Base-by-base conservation (phyloP, 2,113 vertebrate species). In the Trochalopteron elliotii region DNA sequence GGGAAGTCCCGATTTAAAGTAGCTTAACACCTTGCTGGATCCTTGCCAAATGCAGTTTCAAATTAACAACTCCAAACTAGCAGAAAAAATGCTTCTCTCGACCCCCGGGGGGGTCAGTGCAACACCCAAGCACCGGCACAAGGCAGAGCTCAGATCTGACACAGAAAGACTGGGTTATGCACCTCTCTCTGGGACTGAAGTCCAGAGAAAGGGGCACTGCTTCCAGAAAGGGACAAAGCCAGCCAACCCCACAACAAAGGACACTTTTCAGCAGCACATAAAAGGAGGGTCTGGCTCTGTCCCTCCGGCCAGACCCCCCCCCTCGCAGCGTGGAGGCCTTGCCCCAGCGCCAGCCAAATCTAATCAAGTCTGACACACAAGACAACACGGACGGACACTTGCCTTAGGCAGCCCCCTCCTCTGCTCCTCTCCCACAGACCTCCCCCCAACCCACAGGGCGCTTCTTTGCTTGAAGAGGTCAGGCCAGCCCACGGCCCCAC, bases 21-120 rank as follows among this genome's bases (percentile, higher is more conserved):
- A 92, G 86, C 64, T 71, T 70, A 94, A 93, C 76, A 94, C 85
- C 93, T 92, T 95, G 88, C 47, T 95, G 94, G 93, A 90, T 74
- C 56, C 40, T 75, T 0, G 31, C 88, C 88, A 83, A 92, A 78
- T 3, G 7, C 25, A 61, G 60, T 89, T 92, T 93, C 76, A 88
- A 76, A 74, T 92, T 75, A 90, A 78, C 78, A 93, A 47, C 70
- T 90, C 83, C 68, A 63, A 90, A 86, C 45, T 19, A 83, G 35
- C 25, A 52, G 8, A 64, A 42, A 78, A 94, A 96, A 95, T 40
- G 64, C 52, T 81, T 63, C 76, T 76, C 55, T 63, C 21, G 14
- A 47, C 44, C 82, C 45, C 3, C 1, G 50, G 9, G 37, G 23
- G 67, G 12, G 13, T 67, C 85, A 63, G 55, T 1, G 22, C 2